Conservation (phyloP, 2,797 vertebrate genomes). For the Falco columbarius region DNA sequence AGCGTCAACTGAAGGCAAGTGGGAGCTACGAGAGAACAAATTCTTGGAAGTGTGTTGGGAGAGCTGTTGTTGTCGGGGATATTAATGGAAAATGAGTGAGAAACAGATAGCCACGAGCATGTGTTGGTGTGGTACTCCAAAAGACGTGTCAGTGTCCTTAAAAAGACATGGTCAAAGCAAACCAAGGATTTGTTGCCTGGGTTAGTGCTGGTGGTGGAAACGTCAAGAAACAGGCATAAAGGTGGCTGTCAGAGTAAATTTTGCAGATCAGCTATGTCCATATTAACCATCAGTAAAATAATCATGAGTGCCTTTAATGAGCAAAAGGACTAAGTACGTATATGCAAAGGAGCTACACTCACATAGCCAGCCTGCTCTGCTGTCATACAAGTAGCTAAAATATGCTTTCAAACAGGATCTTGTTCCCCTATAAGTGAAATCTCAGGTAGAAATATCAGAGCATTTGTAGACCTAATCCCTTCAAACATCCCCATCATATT, state of each 20-base stretch:
- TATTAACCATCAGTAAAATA: neutral
- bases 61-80: neutral
- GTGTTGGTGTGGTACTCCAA: neutral
- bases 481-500: neutral
- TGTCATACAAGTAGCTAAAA: neutral
- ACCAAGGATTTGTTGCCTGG: neutral
- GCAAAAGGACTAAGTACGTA: neutral
- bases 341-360: neutral
- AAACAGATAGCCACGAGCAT: fast-evolving
- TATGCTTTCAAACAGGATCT: neutral
- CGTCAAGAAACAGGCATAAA: neutral
- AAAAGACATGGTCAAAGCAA: neutral
- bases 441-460: neutral
- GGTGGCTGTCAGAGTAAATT: neutral
- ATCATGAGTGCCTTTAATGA: neutral
- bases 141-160: neutral
- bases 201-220: neutral
- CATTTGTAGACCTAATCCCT: neutral
- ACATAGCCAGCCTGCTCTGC: neutral
- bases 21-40: neutral
- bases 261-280: neutral
- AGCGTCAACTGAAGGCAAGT: neutral
- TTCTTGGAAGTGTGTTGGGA: neutral
- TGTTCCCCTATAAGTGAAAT: neutral
- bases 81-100: neutral